These are phyloP conservation scores for Andrena haemorrhoa DNA, from an alignment of 2,888 invertebrate species.

Conservation along the genomic window DNA sequence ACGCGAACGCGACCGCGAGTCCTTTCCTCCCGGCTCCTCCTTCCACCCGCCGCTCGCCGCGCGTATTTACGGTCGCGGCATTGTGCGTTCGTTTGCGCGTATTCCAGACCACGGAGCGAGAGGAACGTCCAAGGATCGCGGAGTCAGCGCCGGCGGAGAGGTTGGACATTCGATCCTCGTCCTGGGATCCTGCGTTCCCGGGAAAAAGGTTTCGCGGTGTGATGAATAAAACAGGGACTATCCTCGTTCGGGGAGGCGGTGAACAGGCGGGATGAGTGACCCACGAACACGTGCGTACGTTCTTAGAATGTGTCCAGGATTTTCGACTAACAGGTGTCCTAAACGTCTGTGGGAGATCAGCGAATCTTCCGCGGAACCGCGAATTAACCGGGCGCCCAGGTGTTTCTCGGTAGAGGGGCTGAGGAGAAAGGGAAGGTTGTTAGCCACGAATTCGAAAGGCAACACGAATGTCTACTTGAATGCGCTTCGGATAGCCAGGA, in stretches of 20 bases:
- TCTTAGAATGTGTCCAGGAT: background rate
- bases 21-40: conserved; percentile 20
- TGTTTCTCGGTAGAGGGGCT: background rate
- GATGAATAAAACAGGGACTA: conserved; percentile 61
- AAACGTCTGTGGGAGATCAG: background rate
- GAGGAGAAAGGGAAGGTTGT: background rate
- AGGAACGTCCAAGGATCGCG: conserved; percentile 36
- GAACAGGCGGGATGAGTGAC: conserved; percentile 20
- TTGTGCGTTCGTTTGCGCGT: conserved; percentile 48
- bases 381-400: background rate
- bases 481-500: background rate
- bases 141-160: conserved; percentile 7
- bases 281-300: conserved; percentile 10
- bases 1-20: conserved; percentile 50
- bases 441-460: background rate
- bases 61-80: conserved; percentile 46
- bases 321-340: conserved; percentile 1
- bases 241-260: conserved; percentile 1
- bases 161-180: conserved; percentile 56
- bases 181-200: conserved; percentile 45
- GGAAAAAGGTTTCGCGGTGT: conserved; percentile 43
- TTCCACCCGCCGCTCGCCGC: conserved; percentile 18
- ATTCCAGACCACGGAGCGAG: conserved; percentile 27
- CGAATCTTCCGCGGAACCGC: background rate
- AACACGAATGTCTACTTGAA: background rate